phyloP scores from a whole-genome alignment of 2,888 invertebrate genomes.

The Eledone cirrhosa region DNA sequence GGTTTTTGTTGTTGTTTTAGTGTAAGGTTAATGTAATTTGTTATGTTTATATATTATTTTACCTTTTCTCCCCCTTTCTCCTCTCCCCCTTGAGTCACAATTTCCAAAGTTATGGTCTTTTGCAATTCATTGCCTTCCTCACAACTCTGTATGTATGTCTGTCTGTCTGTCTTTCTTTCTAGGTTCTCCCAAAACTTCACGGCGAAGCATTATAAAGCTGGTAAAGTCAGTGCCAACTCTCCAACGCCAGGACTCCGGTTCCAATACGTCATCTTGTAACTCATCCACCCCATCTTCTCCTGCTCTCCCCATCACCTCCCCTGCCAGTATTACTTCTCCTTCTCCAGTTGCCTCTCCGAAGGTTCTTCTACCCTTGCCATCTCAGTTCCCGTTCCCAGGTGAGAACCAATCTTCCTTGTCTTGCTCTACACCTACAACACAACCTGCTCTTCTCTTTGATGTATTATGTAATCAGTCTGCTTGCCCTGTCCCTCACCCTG shows the following conservation, averaged over 20 bases:
- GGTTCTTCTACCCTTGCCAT: constrained; percentile 33
- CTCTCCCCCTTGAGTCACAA: neutral
- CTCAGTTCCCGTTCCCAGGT: constrained; percentile 82
- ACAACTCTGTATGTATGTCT: too few relatives aligned
- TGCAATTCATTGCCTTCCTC: too few relatives aligned
- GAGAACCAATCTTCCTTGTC: constrained; percentile 37
- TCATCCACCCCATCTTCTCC: constrained; percentile 96
- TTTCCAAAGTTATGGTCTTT: neutral
- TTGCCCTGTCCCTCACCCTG: too few relatives aligned
- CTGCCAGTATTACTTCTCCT: constrained; percentile 69
- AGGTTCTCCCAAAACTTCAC: constrained; percentile 51
- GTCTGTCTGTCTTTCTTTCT: constrained; percentile 27
- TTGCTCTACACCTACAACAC: neutral
- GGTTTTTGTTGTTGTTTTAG: too few relatives aligned
- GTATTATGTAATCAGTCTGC: constrained; percentile 4
- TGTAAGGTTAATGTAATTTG: too few relatives aligned
- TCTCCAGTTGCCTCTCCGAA: constrained; percentile 63
- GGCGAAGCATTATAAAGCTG: constrained; percentile 45
- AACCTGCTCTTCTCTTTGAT: constrained; percentile 18
- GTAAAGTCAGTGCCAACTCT: constrained; percentile 43
- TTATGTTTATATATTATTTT: neutral
- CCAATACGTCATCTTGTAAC: constrained; percentile 94
- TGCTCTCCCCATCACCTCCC: constrained; percentile 71
- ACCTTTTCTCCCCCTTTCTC: neutral
- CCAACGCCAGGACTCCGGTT: constrained; percentile 71